A percentile compares a stretch with the other conserved stretches of the same genome.
These are phyloP conservation scores for Thomomys bottae DNA, from an alignment of 2,113 vertebrate genomes.

Conservation along the genomic window DNA sequence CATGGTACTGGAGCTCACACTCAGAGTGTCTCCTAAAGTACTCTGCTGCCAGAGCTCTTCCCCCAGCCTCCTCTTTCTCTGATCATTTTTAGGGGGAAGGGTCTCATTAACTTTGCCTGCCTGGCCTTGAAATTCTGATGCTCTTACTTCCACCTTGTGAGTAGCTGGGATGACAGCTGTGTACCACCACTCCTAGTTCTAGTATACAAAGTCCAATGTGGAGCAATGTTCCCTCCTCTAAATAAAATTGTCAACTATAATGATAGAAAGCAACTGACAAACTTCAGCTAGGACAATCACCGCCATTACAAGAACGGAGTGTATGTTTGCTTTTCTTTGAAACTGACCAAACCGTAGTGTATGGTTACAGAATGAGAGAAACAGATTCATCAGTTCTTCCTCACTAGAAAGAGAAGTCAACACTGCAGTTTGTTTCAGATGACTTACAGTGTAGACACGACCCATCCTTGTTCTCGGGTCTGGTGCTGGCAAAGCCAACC, in stretches of 20 bases:
- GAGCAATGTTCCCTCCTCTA: neutral
- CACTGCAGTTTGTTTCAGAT: neutral
- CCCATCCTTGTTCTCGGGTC: neutral
- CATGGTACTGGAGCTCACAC: too few relatives aligned
- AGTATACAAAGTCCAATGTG: neutral
- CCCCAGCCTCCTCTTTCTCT: too few relatives aligned
- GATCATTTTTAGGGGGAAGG: too few relatives aligned
- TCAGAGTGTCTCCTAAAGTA: too few relatives aligned
- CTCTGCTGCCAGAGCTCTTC: too few relatives aligned
- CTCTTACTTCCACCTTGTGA: too few relatives aligned
- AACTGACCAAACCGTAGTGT: neutral
- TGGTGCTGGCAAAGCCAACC: neutral
- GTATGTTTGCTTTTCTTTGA: neutral
- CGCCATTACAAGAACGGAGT: neutral
- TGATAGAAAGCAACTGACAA: neutral
- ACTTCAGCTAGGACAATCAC: neutral
- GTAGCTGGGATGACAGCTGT: too few relatives aligned
- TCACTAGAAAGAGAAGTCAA: fast-evolving
- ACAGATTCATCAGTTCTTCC: neutral
- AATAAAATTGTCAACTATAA: neutral
- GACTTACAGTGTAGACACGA: neutral
- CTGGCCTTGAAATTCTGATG: too few relatives aligned
- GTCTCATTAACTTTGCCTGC: too few relatives aligned
- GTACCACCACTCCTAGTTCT: too few relatives aligned
- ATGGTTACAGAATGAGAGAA: neutral